Evolutionary conservation across 2,888 invertebrate species (phyloP).

Genomic region (Azorinus chamasolen): DNA sequence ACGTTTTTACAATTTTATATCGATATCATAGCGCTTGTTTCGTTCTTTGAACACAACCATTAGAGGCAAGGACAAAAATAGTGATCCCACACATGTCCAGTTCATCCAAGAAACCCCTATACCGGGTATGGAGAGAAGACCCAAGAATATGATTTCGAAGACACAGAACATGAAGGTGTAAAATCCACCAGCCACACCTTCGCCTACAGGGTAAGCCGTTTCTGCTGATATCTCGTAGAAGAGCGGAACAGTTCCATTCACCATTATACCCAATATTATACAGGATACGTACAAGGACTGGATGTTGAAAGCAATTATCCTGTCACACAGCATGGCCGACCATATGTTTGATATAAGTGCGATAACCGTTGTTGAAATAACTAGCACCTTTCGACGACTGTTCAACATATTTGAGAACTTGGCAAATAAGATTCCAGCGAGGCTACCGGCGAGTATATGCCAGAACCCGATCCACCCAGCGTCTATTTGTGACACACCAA

Average conservation of each 20-base stretch:
- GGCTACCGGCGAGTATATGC: conserved; percentile 44
- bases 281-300: conserved; percentile 37
- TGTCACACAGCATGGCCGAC: conserved; percentile 39
- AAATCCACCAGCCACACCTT: conserved; percentile 51
- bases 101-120: conserved; percentile 53
- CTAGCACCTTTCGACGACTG: conserved; percentile 37
- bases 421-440: conserved; percentile 39
- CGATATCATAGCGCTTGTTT: conserved; percentile 47
- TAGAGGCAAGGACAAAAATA: conserved; percentile 27
- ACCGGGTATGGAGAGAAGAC: conserved; percentile 22
- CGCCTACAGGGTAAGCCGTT: conserved; percentile 51
- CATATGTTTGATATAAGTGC: conserved; percentile 29
- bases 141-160: conserved; percentile 29
- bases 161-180: conserved; percentile 18
- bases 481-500: conserved; percentile 48
- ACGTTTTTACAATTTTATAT: too few species aligned
- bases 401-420: conserved; percentile 44
- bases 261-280: conserved; percentile 45
- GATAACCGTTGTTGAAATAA: conserved; percentile 18
- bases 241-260: conserved; percentile 47
- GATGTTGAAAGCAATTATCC: conserved; percentile 22
- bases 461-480: conserved; percentile 61
- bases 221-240: conserved; percentile 53
- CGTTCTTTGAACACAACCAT: conserved; percentile 39
- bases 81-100: conserved; percentile 45